These are phyloP conservation scores for Myotis daubentonii DNA, from an alignment of 2,797 vertebrate species.

Conservation along the genomic window DNA sequence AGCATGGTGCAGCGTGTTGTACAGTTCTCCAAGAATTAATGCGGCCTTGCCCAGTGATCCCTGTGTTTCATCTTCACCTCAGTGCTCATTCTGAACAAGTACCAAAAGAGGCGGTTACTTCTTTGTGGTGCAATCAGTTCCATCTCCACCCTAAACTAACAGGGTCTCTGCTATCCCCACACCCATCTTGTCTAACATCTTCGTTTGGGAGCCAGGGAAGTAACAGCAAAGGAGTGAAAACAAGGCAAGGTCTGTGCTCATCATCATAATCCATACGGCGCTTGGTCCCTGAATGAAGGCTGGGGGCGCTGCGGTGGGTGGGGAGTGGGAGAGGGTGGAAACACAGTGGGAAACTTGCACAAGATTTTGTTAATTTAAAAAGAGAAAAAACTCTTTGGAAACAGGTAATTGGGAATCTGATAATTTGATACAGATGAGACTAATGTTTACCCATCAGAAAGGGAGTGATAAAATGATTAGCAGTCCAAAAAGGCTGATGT, in stretches of 20 bases:
- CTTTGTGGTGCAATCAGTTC: rapidly evolving
- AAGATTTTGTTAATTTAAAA: not conserved
- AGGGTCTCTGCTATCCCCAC: constrained; percentile 30
- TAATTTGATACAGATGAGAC: not conserved
- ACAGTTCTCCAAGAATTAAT: not conserved
- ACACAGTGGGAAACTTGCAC: not conserved
- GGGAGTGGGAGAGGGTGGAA: not conserved
- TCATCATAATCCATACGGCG: not conserved
- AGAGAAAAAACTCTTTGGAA: not conserved
- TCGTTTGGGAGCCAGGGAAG: not conserved
- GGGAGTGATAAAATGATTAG: constrained; percentile 8
- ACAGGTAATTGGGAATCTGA: not conserved
- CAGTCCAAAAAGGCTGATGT: not conserved
- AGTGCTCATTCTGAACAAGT: not conserved
- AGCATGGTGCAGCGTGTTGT: not conserved
- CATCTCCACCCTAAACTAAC: not conserved
- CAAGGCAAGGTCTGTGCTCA: not conserved
- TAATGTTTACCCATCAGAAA: not conserved
- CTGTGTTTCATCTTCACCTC: not conserved
- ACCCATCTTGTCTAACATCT: constrained; percentile 19
- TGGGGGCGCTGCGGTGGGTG: rapidly evolving
- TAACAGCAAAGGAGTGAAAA: constrained; percentile 15
- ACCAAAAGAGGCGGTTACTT: constrained; percentile 49
- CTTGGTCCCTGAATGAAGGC: not conserved
- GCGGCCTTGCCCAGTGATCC: not conserved